Evolutionary conservation across 2,888 invertebrate genomes (phyloP).

Genomic region (Fragum sueziense): DNA sequence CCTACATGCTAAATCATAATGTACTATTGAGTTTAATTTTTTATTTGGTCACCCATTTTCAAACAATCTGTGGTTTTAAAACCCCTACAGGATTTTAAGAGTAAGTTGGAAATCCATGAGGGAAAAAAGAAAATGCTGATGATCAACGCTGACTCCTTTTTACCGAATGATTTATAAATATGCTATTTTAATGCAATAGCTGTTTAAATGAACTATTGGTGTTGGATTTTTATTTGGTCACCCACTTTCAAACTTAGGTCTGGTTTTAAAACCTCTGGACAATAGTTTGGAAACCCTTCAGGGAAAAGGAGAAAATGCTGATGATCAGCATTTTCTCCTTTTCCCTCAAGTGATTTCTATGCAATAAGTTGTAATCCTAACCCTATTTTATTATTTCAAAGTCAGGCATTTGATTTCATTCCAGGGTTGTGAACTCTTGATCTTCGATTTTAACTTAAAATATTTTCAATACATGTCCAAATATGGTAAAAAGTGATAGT

Average conservation of each 20-base stretch:
- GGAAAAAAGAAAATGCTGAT: background rate
- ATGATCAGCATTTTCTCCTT: too few relatives aligned
- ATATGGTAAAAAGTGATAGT: background rate
- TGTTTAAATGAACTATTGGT: too few relatives aligned
- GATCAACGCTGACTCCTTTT: background rate
- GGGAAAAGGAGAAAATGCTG: too few relatives aligned
- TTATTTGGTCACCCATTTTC: background rate
- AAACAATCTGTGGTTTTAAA: background rate
- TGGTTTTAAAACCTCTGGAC: too few relatives aligned
- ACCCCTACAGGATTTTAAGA: background rate
- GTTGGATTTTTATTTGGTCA: too few relatives aligned
- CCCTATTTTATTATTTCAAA: conserved; percentile 1
- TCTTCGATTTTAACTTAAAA: background rate
- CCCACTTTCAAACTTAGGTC: too few relatives aligned
- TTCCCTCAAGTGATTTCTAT: too few relatives aligned
- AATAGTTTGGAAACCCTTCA: too few relatives aligned
- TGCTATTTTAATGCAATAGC: too few relatives aligned
- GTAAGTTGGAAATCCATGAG: background rate
- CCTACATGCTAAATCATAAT: background rate
- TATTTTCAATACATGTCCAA: background rate
- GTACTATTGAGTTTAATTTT: too few relatives aligned
- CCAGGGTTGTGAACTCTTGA: background rate
- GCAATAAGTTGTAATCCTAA: conserved; percentile 2
- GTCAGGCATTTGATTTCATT: background rate
- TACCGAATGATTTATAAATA: background rate